Evolutionary conservation across 2,113 vertebrate genomes (phyloP).

Genomic region (Garra rufa): DNA sequence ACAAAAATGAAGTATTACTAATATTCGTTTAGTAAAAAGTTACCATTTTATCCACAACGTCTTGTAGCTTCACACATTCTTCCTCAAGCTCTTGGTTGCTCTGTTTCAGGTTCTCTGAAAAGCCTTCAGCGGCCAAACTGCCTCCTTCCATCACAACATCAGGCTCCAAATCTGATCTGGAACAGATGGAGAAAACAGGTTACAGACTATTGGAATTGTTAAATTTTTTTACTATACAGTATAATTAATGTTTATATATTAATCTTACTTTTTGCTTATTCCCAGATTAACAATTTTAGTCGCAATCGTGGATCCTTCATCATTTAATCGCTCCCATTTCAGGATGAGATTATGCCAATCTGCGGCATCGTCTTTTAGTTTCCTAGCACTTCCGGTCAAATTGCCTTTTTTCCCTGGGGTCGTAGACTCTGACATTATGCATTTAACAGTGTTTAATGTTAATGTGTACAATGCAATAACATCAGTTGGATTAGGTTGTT

Average conservation of each 20-base stretch:
- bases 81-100: constrained; percentile 76
- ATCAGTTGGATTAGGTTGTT: not conserved
- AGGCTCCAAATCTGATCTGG: constrained; percentile 71
- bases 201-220: not conserved
- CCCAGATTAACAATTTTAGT: constrained; percentile 83
- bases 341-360: constrained; percentile 95
- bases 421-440: constrained; percentile 49
- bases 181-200: not conserved
- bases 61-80: constrained; percentile 78
- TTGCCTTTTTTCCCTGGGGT: constrained; percentile 79
- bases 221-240: not conserved
- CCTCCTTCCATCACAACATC: constrained; percentile 64
- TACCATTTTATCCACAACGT: constrained; percentile 83
- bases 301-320: constrained; percentile 78
- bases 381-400: constrained; percentile 86
- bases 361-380: constrained; percentile 91
- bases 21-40: not conserved
- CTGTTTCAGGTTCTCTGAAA: constrained; percentile 54
- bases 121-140: constrained; percentile 28
- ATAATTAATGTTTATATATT: not conserved
- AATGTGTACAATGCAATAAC: not conserved
- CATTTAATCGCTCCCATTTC: constrained; percentile 87
- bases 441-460: constrained; percentile 5
- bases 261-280: constrained; percentile 76
- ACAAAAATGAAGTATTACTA: not conserved